phyloP scores from a whole-genome alignment of 2,888 invertebrate genomes.

The Esperia sulphurella region DNA sequence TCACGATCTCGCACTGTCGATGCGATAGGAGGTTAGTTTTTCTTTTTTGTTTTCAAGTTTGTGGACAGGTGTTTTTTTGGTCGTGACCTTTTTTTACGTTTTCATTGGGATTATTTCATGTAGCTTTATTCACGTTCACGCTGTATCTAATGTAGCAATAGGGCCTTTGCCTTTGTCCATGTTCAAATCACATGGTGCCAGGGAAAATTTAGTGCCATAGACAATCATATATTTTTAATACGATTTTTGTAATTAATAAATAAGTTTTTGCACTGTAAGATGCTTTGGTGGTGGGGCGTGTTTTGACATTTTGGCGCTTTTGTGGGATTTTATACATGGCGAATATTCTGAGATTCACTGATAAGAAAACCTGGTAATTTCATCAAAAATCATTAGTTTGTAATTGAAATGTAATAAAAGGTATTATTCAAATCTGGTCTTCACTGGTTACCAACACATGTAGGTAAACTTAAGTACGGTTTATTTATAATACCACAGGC shows the following conservation, averaged over 20 bases:
- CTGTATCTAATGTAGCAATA: neutral
- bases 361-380: too few species aligned
- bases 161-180: neutral
- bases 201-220: neutral
- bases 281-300: conserved; percentile 8
- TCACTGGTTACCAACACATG: too few species aligned
- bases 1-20: conserved; percentile 86
- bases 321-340: too few species aligned
- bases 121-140: conserved; percentile 5
- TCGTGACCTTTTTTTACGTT: conserved; percentile 4
- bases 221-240: neutral
- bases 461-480: too few species aligned
- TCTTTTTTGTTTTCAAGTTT: conserved; percentile 31
- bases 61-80: conserved; percentile 2
- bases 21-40: conserved; percentile 86
- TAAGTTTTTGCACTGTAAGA: neutral
- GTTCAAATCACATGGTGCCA: neutral
- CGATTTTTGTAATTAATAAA: neutral
- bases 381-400: too few species aligned
- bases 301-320: neutral
- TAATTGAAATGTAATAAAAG: too few species aligned
- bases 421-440: too few species aligned
- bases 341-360: too few species aligned
- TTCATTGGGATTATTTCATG: neutral
- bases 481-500: too few species aligned